These are phyloP conservation scores for Myrmecobius fasciatus DNA, from an alignment of 2,113 vertebrate species.

Conservation along the genomic window DNA sequence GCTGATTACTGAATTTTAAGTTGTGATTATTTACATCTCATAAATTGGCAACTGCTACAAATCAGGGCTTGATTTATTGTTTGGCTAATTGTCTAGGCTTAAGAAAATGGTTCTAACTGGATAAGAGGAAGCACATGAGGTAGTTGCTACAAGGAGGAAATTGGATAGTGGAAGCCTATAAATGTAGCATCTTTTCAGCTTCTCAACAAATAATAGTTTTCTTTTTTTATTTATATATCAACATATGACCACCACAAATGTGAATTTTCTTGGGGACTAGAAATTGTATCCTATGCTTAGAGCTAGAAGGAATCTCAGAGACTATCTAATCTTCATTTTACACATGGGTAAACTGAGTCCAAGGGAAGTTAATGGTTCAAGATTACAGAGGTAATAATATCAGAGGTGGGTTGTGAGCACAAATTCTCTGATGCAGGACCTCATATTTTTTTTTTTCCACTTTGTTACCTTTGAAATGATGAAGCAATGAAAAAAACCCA, in stretches of 20 bases:
- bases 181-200: background rate
- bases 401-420: background rate
- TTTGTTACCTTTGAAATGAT: background rate
- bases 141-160: background rate
- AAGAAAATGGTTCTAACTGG: background rate
- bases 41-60: background rate
- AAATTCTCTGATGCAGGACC: too few species aligned
- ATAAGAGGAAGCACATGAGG: background rate
- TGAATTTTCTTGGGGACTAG: background rate
- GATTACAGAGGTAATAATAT: background rate
- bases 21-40: background rate
- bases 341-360: too few species aligned
- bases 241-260: background rate
- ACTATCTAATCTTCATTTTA: too few species aligned
- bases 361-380: background rate
- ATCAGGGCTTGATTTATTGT: background rate
- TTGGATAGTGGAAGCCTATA: background rate
- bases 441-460: background rate
- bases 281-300: background rate
- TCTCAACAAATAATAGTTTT: slow-evolving; percentile 13
- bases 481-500: background rate
- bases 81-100: background rate
- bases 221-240: slow-evolving; percentile 38
- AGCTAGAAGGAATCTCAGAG: too few species aligned
- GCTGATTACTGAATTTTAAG: background rate